phyloP scores from a whole-genome alignment of 2,888 invertebrate genomes.

The Sinodicranocentrus sp. region DNA sequence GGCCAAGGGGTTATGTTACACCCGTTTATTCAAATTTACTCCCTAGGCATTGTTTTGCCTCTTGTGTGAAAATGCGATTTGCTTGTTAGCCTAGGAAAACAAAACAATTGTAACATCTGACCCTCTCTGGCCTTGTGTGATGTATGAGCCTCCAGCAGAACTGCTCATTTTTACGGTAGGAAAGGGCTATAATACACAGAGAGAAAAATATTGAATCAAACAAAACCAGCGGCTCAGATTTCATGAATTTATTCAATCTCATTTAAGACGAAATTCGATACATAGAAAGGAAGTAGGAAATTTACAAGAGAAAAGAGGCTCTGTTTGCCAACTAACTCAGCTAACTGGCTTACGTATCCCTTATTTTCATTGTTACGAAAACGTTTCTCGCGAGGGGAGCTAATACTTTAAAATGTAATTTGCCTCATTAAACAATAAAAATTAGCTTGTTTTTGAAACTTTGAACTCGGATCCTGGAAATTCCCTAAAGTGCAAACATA shows the following conservation, averaged over 20 bases:
- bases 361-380: no score
- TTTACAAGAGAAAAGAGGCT: slow-evolving; percentile 29
- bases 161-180: slow-evolving; percentile 59
- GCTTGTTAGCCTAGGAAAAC: slow-evolving; percentile 64
- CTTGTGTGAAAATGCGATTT: slow-evolving; percentile 68
- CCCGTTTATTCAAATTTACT: slow-evolving; percentile 55
- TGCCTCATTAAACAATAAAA: no score
- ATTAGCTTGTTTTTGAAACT: no score
- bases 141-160: no score
- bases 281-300: slow-evolving; percentile 7
- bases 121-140: slow-evolving; percentile 33
- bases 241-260: slow-evolving; percentile 58
- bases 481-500: no score
- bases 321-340: not conserved
- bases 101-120: slow-evolving; percentile 65
- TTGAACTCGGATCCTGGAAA: no score
- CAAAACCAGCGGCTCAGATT: slow-evolving; percentile 55
- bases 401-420: no score
- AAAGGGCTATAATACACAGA: slow-evolving; percentile 27
- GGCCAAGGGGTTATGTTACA: slow-evolving; percentile 50
- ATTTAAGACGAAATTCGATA: slow-evolving; percentile 64
- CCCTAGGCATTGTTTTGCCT: slow-evolving; percentile 60
- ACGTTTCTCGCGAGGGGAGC: no score
- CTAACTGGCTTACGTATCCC: slow-evolving; percentile 41
- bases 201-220: not conserved